A percentile compares a stretch with the other conserved stretches of the same genome.
phyloP scores from a whole-genome alignment of 2,888 invertebrate species.

The Bombylius major region DNA sequence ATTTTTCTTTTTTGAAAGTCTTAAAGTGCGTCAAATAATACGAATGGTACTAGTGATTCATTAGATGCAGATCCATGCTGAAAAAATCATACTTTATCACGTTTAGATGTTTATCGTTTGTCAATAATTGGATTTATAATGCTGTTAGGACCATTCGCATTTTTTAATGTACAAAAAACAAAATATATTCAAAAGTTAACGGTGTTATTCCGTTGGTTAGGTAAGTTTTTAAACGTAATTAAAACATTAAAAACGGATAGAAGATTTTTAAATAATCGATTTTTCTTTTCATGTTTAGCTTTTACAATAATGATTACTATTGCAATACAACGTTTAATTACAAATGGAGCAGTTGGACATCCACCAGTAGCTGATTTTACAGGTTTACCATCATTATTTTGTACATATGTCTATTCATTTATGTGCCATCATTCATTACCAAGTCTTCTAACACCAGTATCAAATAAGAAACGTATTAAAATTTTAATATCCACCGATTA shows the following conservation, averaged over 20 bases:
- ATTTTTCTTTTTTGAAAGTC: background rate
- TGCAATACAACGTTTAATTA: constrained; percentile 48
- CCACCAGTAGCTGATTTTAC: constrained; percentile 58
- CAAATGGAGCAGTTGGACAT: constrained; percentile 49
- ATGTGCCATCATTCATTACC: constrained; percentile 99
- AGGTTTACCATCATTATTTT: constrained; percentile 81
- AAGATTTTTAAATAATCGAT: background rate
- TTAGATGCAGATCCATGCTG: constrained; percentile 44
- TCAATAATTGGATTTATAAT: constrained; percentile 63
- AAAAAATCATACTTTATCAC: constrained; percentile 40
- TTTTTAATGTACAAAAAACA: constrained; percentile 95
- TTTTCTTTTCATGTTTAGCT: constrained; percentile 39
- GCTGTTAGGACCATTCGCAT: constrained; percentile 78
- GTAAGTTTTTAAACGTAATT: constrained; percentile 38
- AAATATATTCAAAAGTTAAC: constrained; percentile 90
- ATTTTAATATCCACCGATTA: constrained; percentile 69
- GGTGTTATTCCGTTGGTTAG: constrained; percentile 74
- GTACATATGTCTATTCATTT: constrained; percentile 93
- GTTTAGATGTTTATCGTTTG: constrained; percentile 63
- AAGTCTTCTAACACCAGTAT: constrained; percentile 78
- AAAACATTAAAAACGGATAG: background rate
- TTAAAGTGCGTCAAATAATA: constrained; percentile 33
- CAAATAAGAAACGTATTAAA: constrained; percentile 57
- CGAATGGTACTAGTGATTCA: constrained; percentile 34
- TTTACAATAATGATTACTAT: constrained; percentile 81